A percentile compares a stretch with the other conserved stretches of the same genome.
Conservation (phyloP, 1,140 invertebrate species). For the Meteorus sp. region DNA sequence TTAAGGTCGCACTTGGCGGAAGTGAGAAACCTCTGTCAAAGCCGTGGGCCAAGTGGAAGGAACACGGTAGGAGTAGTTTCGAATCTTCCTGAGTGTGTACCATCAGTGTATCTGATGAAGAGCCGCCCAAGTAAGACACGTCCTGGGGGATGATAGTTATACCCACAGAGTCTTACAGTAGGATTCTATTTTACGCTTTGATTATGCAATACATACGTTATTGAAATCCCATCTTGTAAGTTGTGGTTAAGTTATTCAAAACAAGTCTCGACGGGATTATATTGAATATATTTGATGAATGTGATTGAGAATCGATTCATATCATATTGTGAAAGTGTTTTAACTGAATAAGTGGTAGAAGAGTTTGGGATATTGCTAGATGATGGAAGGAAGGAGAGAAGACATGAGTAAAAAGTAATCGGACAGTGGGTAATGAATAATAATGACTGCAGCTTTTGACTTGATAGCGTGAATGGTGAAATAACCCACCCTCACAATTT, state of each 20-base stretch:
- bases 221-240: too few relatives aligned
- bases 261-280: too few relatives aligned
- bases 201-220: neutral
- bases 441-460: constrained; percentile 1
- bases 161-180: constrained; percentile 25
- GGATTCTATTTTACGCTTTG: neutral
- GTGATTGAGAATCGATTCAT: too few relatives aligned
- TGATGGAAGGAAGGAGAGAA: neutral
- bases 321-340: too few relatives aligned
- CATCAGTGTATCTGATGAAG: constrained; percentile 50
- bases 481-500: neutral
- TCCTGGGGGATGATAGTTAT: constrained; percentile 46
- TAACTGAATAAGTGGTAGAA: too few relatives aligned
- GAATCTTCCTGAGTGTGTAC: constrained; percentile 43
- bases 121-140: constrained; percentile 37
- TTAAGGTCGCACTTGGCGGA: constrained; percentile 48
- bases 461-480: neutral
- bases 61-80: too few relatives aligned
- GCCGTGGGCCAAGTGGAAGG: too few relatives aligned
- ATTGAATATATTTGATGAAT: too few relatives aligned
- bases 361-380: neutral
- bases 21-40: constrained; percentile 29
- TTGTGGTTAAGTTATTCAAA: too few relatives aligned
- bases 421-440: constrained; percentile 26
- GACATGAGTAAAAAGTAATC: constrained; percentile 14